Conservation (phyloP, 2,888 invertebrate species). For the Paralinhomoeus sp. region DNA sequence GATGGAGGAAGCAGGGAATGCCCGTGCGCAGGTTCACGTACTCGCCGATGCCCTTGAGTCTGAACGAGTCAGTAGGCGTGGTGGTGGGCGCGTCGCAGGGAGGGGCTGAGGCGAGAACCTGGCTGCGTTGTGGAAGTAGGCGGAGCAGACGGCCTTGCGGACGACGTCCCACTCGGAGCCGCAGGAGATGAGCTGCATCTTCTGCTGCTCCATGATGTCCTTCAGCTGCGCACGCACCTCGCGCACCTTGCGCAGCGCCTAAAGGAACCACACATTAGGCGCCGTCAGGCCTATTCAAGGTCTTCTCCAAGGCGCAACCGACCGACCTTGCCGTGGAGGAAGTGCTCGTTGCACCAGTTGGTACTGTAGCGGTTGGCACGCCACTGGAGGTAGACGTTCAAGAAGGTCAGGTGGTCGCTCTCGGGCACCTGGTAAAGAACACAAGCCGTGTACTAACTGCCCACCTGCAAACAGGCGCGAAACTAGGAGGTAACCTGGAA, state of each 20-base stretch:
- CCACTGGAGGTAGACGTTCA: slow-evolving; percentile 97
- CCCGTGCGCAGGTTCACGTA: slow-evolving; percentile 66
- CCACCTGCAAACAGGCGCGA: background rate
- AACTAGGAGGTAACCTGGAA: slow-evolving; percentile 43
- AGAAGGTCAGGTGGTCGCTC: slow-evolving; percentile 83
- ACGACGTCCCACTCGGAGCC: slow-evolving; percentile 95
- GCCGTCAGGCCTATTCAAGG: too few species aligned
- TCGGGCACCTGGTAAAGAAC: slow-evolving; percentile 55
- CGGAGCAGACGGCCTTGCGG: slow-evolving; percentile 87
- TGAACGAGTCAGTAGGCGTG: too few species aligned
- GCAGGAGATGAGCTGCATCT: slow-evolving; percentile 65
- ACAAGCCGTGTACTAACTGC: background rate
- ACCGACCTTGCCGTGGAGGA: slow-evolving; percentile 93
- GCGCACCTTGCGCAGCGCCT: slow-evolving; percentile 73
- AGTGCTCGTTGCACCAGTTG: slow-evolving; percentile 89
- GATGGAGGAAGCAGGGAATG: slow-evolving; percentile 93
- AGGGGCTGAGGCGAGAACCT: too few species aligned
- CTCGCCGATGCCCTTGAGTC: slow-evolving; percentile 86
- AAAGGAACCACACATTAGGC: too few species aligned
- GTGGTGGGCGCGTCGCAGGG: too few species aligned
- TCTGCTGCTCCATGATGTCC: slow-evolving; percentile 81
- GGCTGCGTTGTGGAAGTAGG: slow-evolving; percentile 79
- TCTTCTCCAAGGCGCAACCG: too few species aligned
- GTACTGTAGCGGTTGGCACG: slow-evolving; percentile 72
- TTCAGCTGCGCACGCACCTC: slow-evolving; percentile 89